phyloP scores from a whole-genome alignment of 1,140 invertebrate genomes.

The Drosophila rhopaloa region DNA sequence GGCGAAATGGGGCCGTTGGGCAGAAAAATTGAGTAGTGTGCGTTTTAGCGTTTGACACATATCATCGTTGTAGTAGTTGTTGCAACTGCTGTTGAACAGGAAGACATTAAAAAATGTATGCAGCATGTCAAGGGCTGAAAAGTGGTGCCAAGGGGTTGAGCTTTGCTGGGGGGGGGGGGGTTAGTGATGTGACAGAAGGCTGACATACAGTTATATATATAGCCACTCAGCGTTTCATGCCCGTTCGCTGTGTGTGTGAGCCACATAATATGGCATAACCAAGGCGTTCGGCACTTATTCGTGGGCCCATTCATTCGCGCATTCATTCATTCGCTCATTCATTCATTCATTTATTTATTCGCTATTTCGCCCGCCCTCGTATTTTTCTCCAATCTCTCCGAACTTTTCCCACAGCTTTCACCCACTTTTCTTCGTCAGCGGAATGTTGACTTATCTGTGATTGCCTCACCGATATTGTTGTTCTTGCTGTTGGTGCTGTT shows the following conservation, averaged over 20 bases:
- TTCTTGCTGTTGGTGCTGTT: slow-evolving; percentile 19
- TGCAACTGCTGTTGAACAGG: slow-evolving; percentile 37
- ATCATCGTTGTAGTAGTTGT: slow-evolving; percentile 44
- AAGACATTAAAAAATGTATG: slow-evolving; percentile 74
- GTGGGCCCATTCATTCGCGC: slow-evolving; percentile 30
- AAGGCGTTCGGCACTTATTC: slow-evolving; percentile 30
- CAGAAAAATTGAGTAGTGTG: slow-evolving; percentile 5
- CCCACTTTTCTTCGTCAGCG: slow-evolving; percentile 41
- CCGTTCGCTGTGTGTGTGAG: slow-evolving; percentile 1
- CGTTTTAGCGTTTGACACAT: slow-evolving; percentile 60
- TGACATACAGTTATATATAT: background rate
- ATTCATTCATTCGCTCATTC: slow-evolving; percentile 27
- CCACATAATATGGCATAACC: slow-evolving; percentile 23
- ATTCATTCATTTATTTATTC: slow-evolving; percentile 9
- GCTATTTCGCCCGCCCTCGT: background rate
- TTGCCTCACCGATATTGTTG: slow-evolving; percentile 55
- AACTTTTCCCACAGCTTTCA: slow-evolving; percentile 32
- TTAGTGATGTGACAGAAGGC: slow-evolving; percentile 6
- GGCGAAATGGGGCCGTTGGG: background rate
- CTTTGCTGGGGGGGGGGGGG: no score
- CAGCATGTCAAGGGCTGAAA: slow-evolving; percentile 39
- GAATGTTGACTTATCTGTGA: slow-evolving; percentile 77
- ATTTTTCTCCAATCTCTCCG: background rate
- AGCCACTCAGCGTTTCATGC: slow-evolving; percentile 10
- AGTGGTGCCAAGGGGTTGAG: background rate